Evolutionary conservation across 2,888 invertebrate genomes (phyloP), one percentile per base, ranked within the genome.

Genomic region (Coelinius sp.): DNA sequence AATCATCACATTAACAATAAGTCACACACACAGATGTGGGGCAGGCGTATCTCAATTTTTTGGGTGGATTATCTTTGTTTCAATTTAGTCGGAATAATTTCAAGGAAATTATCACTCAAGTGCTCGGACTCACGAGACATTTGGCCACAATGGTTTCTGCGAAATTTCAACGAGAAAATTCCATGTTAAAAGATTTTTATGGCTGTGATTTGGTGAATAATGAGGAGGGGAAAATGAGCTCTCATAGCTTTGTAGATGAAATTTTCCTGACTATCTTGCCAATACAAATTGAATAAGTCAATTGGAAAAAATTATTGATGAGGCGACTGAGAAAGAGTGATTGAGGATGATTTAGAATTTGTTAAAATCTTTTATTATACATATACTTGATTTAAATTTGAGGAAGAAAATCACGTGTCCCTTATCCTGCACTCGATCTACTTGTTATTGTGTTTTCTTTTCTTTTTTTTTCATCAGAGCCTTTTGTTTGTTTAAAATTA

Each of bases 11-110:
- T 73, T 67, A 46, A 70, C 72, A 80, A 81, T 83, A 80, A 82
- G 80, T 80, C 77, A 82, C 79, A 82, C 78, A 79, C 73, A 78
- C 75, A 78, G 78, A 73, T 78, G 81, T 78, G 76, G 76, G 79
- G 75, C 79, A 78, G 82, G 77, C 78, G 75, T 77, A 73, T 74
- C 64, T 74, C n/a, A n/a, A n/a, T n/a, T n/a, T n/a, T n/a, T n/a
- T n/a, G n/a, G n/a, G n/a, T n/a, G n/a, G n/a, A n/a, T n/a, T n/a
- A n/a, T n/a, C n/a, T n/a, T n/a, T n/a, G n/a, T n/a, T n/a, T n/a
- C n/a, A n/a, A n/a, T n/a, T n/a, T n/a, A n/a, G n/a, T n/a, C n/a
- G n/a, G n/a, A n/a, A n/a, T n/a, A n/a, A n/a, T n/a, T n/a, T n/a
- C n/a, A n/a, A n/a, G n/a, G n/a, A n/a, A n/a, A n/a, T n/a, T n/a